Base-by-base conservation (phyloP, 2,888 invertebrate genomes). In the Agrochola circellaris region DNA sequence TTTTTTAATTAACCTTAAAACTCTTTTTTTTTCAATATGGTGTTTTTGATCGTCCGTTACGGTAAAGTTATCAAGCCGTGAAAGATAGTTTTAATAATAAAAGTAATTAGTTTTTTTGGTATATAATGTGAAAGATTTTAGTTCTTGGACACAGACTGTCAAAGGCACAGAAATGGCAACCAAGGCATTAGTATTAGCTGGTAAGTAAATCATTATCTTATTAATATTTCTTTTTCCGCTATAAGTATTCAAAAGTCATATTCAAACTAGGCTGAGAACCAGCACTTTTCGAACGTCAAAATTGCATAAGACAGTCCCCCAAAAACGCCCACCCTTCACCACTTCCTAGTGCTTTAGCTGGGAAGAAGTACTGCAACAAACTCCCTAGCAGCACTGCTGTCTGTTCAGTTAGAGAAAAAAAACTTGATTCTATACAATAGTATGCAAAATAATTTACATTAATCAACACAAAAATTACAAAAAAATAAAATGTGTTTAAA, bases 101-200 rank as follows among this genome's bases (percentile, higher is more conserved):
- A 51, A 0, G 0, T 4, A 56, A 81, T 81, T 77, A 73, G 56
- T 60, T 79, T 81, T 81, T 85, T 78, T 77, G 0, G 76, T 89
- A 88, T 89, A 88, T 38, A 89, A 74, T 13, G 76, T 60, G 67
- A 3, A 0, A 4, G 30, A 15, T 26, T n/a, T 20, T 6, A 1
- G 0, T n/a, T 17, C 51, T 8, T 30, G 0, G n/a, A 11, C 77
- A 89, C 89, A 89, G 86, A 86, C 86, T 82, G 87, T 81, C 70
- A 51, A 54, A 23, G 51, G 72, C 70, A 61, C 42, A 79, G 85
- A 85, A 0, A 91, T 91, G 91, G 87, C 86, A 66, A 71, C 83
- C 76, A 84, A 82, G 58, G 81, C 84, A n/a, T 72, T 90, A 23
- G 45, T 90, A 15, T 80, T 92, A 23, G 73, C 90, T 73, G 93